These are phyloP conservation scores for Eulemur mongoz DNA, from an alignment of 2,797 vertebrate genomes.

Conservation along the genomic window DNA sequence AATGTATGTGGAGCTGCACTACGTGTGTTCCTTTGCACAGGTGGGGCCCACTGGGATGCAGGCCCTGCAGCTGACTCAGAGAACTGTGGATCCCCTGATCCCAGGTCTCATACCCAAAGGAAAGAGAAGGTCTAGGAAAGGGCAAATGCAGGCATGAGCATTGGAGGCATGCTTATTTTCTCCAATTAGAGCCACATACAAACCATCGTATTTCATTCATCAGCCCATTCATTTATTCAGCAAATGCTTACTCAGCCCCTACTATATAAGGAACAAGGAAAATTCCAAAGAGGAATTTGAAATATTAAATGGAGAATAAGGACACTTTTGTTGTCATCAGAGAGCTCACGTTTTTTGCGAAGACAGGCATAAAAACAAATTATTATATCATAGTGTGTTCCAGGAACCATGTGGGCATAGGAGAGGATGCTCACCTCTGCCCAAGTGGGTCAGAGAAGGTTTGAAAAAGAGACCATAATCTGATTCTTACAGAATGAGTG, in stretches of 20 bases:
- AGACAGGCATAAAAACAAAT: background rate
- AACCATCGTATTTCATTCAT: background rate
- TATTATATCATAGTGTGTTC: background rate
- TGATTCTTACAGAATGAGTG: background rate
- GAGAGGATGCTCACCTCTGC: background rate
- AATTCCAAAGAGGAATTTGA: constrained; percentile 27
- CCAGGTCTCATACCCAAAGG: background rate
- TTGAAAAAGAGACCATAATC: background rate
- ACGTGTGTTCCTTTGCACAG: constrained; percentile 17
- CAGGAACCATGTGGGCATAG: background rate
- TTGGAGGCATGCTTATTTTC: background rate
- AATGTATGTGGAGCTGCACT: background rate
- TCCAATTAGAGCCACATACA: background rate
- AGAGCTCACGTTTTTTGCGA: background rate
- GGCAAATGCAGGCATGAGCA: background rate
- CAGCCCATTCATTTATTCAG: background rate
- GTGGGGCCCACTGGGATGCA: background rate
- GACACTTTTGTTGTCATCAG: background rate
- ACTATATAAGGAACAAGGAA: background rate
- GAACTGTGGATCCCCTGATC: background rate
- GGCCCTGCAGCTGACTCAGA: background rate
- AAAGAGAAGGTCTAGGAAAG: background rate
- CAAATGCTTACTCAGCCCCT: background rate
- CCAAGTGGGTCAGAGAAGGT: background rate
- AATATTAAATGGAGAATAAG: background rate